A percentile compares a stretch with the other conserved stretches of the same genome.
Conservation (phyloP, 1,140 invertebrate genomes). For the Pissodes strobi region DNA sequence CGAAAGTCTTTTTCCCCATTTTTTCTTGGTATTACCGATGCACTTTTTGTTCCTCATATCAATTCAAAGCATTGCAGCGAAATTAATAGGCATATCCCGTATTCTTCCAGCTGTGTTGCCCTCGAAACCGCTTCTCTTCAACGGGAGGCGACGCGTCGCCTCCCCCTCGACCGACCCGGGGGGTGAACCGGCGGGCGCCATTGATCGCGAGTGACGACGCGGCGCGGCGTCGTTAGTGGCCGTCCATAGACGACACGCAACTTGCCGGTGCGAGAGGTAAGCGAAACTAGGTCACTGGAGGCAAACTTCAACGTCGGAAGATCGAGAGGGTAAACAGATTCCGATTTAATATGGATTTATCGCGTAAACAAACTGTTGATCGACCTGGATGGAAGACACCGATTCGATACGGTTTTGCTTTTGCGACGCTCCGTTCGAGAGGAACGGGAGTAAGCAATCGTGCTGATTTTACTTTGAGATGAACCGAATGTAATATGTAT, state of each 20-base stretch:
- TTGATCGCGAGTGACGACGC: slow-evolving; percentile 12
- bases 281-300: background rate
- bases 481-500: too few relatives aligned
- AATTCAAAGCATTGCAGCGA: background rate
- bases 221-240: background rate
- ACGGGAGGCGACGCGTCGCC: background rate
- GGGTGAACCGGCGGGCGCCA: background rate
- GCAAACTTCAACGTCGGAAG: background rate
- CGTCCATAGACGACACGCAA: slow-evolving; percentile 1
- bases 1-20: too few relatives aligned
- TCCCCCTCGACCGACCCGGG: background rate
- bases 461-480: too few relatives aligned
- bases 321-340: background rate
- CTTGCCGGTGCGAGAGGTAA: background rate
- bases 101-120: background rate
- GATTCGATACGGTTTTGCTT: too few relatives aligned
- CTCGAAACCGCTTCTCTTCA: background rate
- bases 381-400: too few relatives aligned
- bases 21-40: too few relatives aligned
- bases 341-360: slow-evolving; percentile 1
- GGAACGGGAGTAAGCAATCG: too few relatives aligned
- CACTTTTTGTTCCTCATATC: too few relatives aligned
- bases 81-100: background rate
- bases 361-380: slow-evolving; percentile 1
- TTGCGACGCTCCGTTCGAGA: too few relatives aligned